Percentiles rank a stretch among this genome's conserved stretches.
Conservation (phyloP, 2,888 invertebrate genomes). For the Polydrusus tereticollis region DNA sequence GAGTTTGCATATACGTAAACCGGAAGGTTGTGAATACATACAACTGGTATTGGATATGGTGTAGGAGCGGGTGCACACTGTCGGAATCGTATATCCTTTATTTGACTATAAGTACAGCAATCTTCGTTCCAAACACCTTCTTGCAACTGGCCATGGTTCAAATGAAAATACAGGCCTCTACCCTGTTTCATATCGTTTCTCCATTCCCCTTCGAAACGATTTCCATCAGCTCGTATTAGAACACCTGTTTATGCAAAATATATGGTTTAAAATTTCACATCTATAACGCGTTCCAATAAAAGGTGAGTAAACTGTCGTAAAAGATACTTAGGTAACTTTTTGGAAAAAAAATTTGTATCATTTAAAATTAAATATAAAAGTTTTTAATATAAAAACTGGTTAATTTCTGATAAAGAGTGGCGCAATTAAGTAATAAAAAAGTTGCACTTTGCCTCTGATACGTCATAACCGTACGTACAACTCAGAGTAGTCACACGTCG, state of each 20-base stretch:
- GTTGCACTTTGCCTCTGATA: no score
- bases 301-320: no score
- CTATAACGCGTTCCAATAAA: no score
- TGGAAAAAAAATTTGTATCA: no score
- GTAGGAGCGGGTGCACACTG: conserved; percentile 62
- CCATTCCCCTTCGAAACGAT: conserved; percentile 78
- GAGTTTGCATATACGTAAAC: neutral
- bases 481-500: no score
- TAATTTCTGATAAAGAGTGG: no score
- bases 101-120: conserved; percentile 70
- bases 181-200: conserved; percentile 71
- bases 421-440: no score
- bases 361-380: no score
- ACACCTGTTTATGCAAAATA: conserved; percentile 54
- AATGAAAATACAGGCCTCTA: conserved; percentile 74
- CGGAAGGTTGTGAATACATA: conserved; percentile 38
- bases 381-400: no score
- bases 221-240: conserved; percentile 69
- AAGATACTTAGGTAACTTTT: no score
- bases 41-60: conserved; percentile 50
- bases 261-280: no score
- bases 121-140: conserved; percentile 75
- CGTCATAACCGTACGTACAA: no score
- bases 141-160: conserved; percentile 76
- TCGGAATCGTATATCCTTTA: conserved; percentile 73